A percentile compares a stretch with the other conserved stretches of the same genome.
Conservation (phyloP, 1,140 invertebrate species). For the Drosophila azteca region DNA sequence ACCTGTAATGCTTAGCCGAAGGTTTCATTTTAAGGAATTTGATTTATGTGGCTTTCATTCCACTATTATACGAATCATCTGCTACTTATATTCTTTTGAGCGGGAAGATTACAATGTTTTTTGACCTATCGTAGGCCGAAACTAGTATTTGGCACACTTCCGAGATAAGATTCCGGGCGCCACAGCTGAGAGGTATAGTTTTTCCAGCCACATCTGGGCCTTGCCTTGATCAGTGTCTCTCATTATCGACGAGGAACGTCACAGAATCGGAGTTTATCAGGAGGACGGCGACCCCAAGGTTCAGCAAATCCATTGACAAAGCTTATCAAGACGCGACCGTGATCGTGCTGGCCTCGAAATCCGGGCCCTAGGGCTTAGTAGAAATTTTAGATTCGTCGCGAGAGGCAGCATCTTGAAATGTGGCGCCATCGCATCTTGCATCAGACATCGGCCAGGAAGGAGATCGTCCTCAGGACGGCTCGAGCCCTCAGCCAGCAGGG, state of each 20-base stretch:
- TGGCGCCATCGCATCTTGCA: conserved; percentile 50
- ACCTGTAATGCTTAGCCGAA: too few species aligned
- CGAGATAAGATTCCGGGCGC: conserved; percentile 15
- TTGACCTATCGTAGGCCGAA: conserved; percentile 7
- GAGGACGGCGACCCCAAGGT: conserved; percentile 22
- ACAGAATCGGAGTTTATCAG: conserved; percentile 36
- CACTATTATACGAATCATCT: too few species aligned
- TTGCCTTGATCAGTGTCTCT: conserved; percentile 27
- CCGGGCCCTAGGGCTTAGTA: conserved; percentile 20
- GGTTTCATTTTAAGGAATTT: too few species aligned
- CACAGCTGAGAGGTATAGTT: neutral
- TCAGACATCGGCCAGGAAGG: conserved; percentile 25
- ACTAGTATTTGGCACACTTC: conserved; percentile 27
- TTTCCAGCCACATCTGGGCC: neutral
- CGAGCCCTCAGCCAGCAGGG: too few species aligned
- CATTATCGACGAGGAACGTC: conserved; percentile 3
- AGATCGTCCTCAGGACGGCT: neutral
- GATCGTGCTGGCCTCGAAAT: neutral
- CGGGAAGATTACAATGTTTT: conserved; percentile 24
- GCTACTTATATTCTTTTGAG: neutral
- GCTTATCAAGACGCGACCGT: conserved; percentile 14
- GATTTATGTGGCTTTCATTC: too few species aligned
- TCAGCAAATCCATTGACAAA: conserved; percentile 23
- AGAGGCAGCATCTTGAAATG: conserved; percentile 34
- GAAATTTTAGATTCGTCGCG: conserved; percentile 9